Percentiles rank a stretch among this genome's conserved stretches.
phyloP scores from a whole-genome alignment of 2,797 vertebrate species.

The Tenualosa thibaudeaui region DNA sequence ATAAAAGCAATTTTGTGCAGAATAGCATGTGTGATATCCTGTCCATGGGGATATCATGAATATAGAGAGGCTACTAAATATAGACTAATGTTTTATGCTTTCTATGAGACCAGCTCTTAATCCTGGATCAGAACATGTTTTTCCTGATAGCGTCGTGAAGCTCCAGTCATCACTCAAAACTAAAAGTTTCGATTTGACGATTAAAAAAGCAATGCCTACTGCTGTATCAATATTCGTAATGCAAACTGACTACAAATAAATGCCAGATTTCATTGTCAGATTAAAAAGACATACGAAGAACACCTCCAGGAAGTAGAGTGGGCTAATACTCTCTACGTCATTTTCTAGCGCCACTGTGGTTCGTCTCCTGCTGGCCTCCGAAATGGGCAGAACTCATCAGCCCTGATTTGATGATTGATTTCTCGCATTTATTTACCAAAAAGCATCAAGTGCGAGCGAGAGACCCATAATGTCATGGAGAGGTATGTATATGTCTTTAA shows the following conservation, averaged over 20 bases:
- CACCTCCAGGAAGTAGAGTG: neutral
- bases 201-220: neutral
- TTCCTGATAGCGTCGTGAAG: neutral
- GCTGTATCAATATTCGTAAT: neutral
- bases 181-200: neutral
- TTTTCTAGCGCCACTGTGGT: constrained; percentile 69
- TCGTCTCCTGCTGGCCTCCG: constrained; percentile 71
- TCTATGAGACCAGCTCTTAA: too few relatives aligned
- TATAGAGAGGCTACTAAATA: too few relatives aligned
- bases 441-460: constrained; percentile 35
- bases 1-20: too few relatives aligned
- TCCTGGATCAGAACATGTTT: neutral
- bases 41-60: too few relatives aligned
- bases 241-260: neutral
- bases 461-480: constrained; percentile 75
- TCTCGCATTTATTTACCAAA: constrained; percentile 54
- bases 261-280: neutral
- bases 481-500: constrained; percentile 63
- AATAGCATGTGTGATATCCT: too few relatives aligned
- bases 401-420: constrained; percentile 68
- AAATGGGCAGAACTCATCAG: constrained; percentile 75
- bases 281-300: neutral
- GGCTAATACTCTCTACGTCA: constrained; percentile 65
- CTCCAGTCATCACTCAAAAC: neutral
- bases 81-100: too few relatives aligned